Conservation (phyloP, 1,140 invertebrate species). For the Hypothenemus hampei region DNA sequence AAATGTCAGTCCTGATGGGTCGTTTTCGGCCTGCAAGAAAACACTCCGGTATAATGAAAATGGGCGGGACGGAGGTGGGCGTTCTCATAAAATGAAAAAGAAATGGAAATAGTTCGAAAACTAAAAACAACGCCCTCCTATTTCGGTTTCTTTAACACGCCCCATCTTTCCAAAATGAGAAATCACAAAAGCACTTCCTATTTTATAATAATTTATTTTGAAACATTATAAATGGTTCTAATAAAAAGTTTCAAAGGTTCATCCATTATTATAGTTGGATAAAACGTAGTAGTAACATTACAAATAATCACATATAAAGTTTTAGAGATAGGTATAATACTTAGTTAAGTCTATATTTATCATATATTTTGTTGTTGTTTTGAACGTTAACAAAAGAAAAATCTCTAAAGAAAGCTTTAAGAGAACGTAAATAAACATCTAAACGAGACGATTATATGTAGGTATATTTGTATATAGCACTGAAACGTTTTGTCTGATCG, state of each 20-base stretch:
- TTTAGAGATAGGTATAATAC: conserved; percentile 25
- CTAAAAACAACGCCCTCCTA: too few species aligned
- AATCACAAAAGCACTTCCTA: conserved; percentile 1
- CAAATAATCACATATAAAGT: conserved; percentile 24
- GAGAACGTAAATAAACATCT: conserved; percentile 3
- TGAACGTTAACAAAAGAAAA: too few species aligned
- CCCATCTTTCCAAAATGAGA: too few species aligned
- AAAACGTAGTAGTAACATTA: conserved; percentile 18
- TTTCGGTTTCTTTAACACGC: not conserved
- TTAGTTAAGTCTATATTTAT: conserved; percentile 14
- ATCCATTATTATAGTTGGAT: not conserved
- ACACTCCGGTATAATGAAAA: conserved; percentile 40
- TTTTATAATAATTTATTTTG: conserved; percentile 24
- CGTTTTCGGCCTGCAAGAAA: conserved; percentile 45
- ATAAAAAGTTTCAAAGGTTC: conserved; percentile 7
- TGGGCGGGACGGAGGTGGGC: conserved; percentile 11
- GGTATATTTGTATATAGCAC: too few species aligned
- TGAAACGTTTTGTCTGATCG: conserved; percentile 4
- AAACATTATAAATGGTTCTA: conserved; percentile 18
- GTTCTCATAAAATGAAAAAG: too few species aligned
- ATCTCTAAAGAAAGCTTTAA: too few species aligned
- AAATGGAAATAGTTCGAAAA: conserved; percentile 22
- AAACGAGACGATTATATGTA: too few species aligned
- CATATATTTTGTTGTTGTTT: too few species aligned
- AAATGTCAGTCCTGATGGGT: conserved; percentile 45